A percentile compares a stretch with the other conserved stretches of the same genome.
Conservation (phyloP, 2,113 vertebrate genomes). For the Platysternon megacephalum region DNA sequence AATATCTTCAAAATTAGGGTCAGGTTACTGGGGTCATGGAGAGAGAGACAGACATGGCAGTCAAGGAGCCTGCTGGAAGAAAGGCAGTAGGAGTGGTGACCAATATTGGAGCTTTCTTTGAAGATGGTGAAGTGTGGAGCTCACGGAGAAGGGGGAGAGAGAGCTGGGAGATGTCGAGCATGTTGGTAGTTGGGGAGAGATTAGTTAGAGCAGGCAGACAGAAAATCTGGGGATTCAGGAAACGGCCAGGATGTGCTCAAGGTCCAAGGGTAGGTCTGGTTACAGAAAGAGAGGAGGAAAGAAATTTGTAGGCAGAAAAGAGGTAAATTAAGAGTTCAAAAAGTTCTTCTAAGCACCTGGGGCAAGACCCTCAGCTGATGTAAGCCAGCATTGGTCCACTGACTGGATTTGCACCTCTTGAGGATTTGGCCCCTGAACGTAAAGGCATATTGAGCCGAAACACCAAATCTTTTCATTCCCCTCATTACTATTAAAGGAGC, state of each 20-base stretch:
- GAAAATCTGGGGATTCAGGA: neutral
- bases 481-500: neutral
- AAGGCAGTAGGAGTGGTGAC: neutral
- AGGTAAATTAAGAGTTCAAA: neutral
- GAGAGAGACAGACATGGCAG: neutral
- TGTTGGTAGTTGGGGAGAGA: neutral
- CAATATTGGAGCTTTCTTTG: neutral
- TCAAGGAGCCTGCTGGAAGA: neutral
- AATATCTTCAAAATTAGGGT: no score
- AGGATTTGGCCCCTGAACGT: neutral
- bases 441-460: neutral
- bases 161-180: no score
- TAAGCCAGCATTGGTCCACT: accelerated
- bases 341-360: neutral
- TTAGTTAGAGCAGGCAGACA: neutral
- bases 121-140: neutral
- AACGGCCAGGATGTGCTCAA: neutral
- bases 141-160: neutral
- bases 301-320: neutral
- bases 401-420: neutral
- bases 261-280: neutral
- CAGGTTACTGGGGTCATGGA: neutral
- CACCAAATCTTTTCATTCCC: neutral
- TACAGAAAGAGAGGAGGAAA: neutral
- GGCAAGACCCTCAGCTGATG: neutral